Evolutionary conservation across 30 jellyfish, hydroid and myxozoan species (phyloP).

Genomic region (Chrysaora quinquecirrha): DNA sequence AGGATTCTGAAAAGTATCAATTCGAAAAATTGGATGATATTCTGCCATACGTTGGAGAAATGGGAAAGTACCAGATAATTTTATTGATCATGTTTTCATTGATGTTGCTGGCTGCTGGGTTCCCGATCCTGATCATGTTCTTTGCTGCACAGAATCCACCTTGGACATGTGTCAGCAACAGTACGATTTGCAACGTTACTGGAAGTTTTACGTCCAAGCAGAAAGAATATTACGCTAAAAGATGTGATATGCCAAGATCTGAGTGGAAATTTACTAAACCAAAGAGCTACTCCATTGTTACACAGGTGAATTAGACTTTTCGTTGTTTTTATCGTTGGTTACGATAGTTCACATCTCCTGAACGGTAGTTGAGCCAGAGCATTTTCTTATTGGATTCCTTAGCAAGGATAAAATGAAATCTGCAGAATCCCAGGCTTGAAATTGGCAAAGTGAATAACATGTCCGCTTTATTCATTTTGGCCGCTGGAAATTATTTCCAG

Average conservation of each 20-base stretch:
- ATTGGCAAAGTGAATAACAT: no score
- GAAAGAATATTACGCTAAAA: background rate
- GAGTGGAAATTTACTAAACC: conserved; percentile 78
- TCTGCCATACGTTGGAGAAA: conserved; percentile 86
- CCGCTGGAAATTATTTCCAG: no score
- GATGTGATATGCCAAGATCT: conserved; percentile 70
- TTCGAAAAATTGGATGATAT: conserved; percentile 61
- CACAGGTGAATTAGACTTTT: no score
- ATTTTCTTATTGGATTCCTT: no score
- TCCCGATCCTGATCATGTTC: conserved; percentile 83
- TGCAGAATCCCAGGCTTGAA: no score
- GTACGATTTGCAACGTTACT: conserved; percentile 76
- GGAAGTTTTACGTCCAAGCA: conserved; percentile 48
- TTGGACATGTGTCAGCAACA: conserved; percentile 85
- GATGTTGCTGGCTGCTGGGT: conserved; percentile 69
- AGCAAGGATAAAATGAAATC: no score
- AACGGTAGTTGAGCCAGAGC: no score
- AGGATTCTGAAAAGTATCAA: background rate
- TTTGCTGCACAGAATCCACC: conserved; percentile 96
- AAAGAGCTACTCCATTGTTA: conserved; percentile 75
- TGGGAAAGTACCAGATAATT: conserved; percentile 82
- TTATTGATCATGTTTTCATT: conserved; percentile 55
- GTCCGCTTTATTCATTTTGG: no score
- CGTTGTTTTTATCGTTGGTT: no score
- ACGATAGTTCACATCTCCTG: no score